phyloP scores from a whole-genome alignment of 2,888 invertebrate genomes.

The Myathropa florea region DNA sequence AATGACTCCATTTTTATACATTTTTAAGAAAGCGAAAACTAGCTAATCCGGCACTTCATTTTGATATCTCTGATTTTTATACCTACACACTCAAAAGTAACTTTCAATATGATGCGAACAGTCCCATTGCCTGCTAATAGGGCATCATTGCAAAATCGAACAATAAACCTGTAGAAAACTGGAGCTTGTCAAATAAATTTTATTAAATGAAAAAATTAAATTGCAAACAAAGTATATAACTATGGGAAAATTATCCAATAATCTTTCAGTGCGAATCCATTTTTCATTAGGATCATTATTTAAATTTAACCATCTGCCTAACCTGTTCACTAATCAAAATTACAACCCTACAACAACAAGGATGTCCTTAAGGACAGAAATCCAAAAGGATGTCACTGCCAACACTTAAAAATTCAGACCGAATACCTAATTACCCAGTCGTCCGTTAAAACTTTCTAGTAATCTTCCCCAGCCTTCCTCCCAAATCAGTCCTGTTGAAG shows the following conservation, averaged over 20 bases:
- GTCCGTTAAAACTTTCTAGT: constrained; percentile 51
- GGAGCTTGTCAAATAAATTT: background rate
- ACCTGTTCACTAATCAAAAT: constrained; percentile 1
- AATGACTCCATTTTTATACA: no score
- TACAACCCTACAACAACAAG: background rate
- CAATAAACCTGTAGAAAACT: background rate
- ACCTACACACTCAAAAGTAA: no score
- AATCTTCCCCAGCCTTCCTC: background rate
- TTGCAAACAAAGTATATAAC: background rate
- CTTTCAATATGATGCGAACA: no score
- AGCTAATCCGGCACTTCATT: no score
- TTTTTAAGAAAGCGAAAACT: no score
- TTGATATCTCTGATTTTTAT: no score
- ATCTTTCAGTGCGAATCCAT: background rate
- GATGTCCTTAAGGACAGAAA: background rate
- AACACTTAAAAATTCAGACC: constrained; percentile 52
- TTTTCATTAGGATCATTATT: constrained; percentile 5
- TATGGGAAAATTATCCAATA: background rate
- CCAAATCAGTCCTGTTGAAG: background rate
- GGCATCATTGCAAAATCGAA: background rate
- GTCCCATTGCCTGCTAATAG: no score
- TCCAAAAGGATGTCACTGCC: background rate
- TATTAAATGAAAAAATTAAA: background rate
- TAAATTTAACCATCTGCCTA: constrained; percentile 29
- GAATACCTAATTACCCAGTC: constrained; percentile 40